Conservation (phyloP, 1,140 invertebrate species). For the Cydia amplana region DNA sequence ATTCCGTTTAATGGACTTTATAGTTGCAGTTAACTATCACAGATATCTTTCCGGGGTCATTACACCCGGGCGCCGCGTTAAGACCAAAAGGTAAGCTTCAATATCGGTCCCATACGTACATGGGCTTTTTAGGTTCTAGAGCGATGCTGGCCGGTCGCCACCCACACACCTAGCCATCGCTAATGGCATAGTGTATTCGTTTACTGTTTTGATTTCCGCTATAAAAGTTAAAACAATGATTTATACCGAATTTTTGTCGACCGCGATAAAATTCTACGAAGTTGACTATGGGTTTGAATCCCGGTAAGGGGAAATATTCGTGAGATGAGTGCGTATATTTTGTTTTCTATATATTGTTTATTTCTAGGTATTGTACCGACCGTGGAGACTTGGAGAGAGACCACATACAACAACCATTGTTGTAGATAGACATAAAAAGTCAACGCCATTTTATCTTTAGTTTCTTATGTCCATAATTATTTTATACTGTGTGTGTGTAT, state of each 20-base stretch:
- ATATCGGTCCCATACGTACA: background rate
- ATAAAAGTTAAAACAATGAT: slow-evolving; percentile 22
- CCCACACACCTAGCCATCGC: slow-evolving; percentile 4
- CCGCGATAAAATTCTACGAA: background rate
- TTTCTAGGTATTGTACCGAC: too few species aligned
- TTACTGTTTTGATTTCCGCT: slow-evolving; percentile 30
- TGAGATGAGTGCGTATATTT: too few species aligned
- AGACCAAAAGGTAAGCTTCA: background rate
- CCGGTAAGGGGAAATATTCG: too few species aligned
- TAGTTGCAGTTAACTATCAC: slow-evolving; percentile 40
- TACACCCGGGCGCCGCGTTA: slow-evolving; percentile 19
- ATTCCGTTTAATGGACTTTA: slow-evolving; percentile 15
- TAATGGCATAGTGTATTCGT: slow-evolving; percentile 26
- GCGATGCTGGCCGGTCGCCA: background rate
- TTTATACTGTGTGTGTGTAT: too few species aligned
- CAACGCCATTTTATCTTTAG: too few species aligned
- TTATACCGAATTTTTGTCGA: background rate
- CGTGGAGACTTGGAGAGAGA: too few species aligned
- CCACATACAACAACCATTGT: too few species aligned
- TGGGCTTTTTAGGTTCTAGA: background rate
- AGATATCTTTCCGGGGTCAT: slow-evolving; percentile 61
- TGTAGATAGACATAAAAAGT: too few species aligned
- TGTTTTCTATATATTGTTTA: too few species aligned
- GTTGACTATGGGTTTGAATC: too few species aligned
- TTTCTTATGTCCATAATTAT: too few species aligned